Conservation (phyloP, 2,888 invertebrate genomes). For the Sphaerophoria taeniata region DNA sequence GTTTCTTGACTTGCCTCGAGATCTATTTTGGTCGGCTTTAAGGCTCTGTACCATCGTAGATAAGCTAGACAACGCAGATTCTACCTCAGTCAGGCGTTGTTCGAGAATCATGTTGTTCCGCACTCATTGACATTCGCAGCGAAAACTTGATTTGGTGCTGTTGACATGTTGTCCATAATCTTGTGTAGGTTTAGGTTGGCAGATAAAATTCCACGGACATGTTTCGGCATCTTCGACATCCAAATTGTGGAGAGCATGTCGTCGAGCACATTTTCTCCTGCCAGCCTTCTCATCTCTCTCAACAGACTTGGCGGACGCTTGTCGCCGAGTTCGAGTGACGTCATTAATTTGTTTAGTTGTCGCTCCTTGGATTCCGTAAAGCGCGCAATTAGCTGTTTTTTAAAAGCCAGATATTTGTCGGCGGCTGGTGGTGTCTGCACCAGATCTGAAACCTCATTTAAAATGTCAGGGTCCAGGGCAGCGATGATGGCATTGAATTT, state of each 20-base stretch:
- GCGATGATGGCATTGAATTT: conserved; percentile 9
- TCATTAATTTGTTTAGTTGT: conserved; percentile 28
- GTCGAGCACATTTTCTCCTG: conserved; percentile 26
- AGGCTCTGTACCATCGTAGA: conserved; percentile 12
- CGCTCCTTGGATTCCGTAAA: conserved; percentile 20
- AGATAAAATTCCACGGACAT: conserved; percentile 32
- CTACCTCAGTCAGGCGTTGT: conserved; percentile 21
- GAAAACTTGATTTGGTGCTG: conserved; percentile 11
- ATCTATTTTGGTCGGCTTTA: conserved; percentile 6
- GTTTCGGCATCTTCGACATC: conserved; percentile 24
- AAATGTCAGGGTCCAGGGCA: background rate
- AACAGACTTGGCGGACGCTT: conserved; percentile 30
- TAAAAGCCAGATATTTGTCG: conserved; percentile 12
- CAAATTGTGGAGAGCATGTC: conserved; percentile 38
- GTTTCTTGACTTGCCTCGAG: conserved; percentile 21
- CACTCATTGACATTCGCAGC: conserved; percentile 4
- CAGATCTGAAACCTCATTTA: too few relatives aligned
- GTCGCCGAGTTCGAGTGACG: conserved; percentile 13
- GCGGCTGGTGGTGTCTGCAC: background rate
- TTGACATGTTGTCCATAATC: conserved; percentile 29
- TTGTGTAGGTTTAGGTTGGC: conserved; percentile 8
- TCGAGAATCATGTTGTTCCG: background rate
- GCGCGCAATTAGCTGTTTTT: background rate
- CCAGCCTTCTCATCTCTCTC: conserved; percentile 17
- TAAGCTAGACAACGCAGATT: conserved; percentile 21